Percentiles rank a stretch among this genome's conserved stretches.
Conservation (phyloP, 2,113 vertebrate species). For the Phrynosoma blainvillii region DNA sequence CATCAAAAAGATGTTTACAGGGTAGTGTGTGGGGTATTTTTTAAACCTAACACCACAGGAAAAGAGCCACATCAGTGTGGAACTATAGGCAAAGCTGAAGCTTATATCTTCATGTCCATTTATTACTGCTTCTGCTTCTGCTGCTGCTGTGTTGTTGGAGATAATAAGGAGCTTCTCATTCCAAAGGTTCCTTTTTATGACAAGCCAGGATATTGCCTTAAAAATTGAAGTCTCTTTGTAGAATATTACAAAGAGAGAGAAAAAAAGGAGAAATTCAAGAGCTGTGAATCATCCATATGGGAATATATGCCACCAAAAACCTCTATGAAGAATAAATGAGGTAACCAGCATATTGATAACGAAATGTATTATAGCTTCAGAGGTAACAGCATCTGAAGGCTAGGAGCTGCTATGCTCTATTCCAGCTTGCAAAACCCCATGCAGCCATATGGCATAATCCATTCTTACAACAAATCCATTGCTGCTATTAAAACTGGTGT, state of each 20-base stretch:
- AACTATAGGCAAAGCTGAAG: not conserved
- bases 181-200: slow-evolving; percentile 29
- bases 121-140: not conserved
- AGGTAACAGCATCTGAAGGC: not conserved
- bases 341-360: slow-evolving; percentile 6
- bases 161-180: slow-evolving; percentile 21
- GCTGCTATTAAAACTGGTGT: not conserved
- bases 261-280: slow-evolving; percentile 5
- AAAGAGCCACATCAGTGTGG: not conserved
- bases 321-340: slow-evolving; percentile 18
- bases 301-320: not conserved
- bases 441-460: not conserved
- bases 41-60: not conserved
- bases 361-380: not conserved
- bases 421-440: slow-evolving; percentile 17
- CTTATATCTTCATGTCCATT: slow-evolving; percentile 10
- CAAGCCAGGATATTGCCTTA: slow-evolving; percentile 25
- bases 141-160: slow-evolving; percentile 6
- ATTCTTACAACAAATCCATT: not conserved
- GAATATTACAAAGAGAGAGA: not conserved
- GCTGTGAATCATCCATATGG: slow-evolving; percentile 9
- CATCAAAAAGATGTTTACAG: slow-evolving; percentile 6
- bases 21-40: not conserved
- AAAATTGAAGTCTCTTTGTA: not conserved
- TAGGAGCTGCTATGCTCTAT: slow-evolving; percentile 15